phyloP scores from a whole-genome alignment of 1,140 invertebrate genomes.

The Akabosia matsudoensis region DNA sequence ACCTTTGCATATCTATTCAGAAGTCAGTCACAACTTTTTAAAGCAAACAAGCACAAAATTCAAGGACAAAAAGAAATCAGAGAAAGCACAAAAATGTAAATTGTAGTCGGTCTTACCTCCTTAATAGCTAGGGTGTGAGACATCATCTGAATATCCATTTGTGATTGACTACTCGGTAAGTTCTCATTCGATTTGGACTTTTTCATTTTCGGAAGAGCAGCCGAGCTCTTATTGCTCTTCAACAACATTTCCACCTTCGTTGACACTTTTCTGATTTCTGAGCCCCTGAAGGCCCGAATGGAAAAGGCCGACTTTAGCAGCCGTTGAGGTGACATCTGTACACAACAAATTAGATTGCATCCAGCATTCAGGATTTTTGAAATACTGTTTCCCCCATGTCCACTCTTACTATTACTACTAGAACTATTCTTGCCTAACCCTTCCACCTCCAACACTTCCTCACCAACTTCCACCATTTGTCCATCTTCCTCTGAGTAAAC shows the following conservation, averaged over 20 bases:
- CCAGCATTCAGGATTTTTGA: slow-evolving; percentile 17
- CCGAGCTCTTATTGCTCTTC: slow-evolving; percentile 61
- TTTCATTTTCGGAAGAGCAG: slow-evolving; percentile 56
- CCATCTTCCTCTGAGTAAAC: not conserved
- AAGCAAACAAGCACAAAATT: no score
- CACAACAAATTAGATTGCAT: slow-evolving; percentile 22
- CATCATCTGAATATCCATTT: slow-evolving; percentile 89
- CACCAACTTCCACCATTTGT: slow-evolving; percentile 19
- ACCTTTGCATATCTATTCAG: no score
- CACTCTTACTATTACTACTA: not conserved
- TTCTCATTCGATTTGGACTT: slow-evolving; percentile 80
- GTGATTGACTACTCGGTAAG: slow-evolving; percentile 82
- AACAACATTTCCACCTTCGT: slow-evolving; percentile 87
- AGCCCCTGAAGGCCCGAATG: slow-evolving; percentile 82
- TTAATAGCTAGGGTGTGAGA: slow-evolving; percentile 84
- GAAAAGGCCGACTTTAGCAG: slow-evolving; percentile 83
- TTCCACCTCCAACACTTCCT: slow-evolving; percentile 1
- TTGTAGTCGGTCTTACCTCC: slow-evolving; percentile 65
- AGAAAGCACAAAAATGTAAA: no score
- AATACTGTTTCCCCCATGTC: not conserved
- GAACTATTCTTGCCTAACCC: slow-evolving; percentile 8
- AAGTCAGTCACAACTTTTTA: no score
- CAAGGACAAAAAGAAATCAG: no score
- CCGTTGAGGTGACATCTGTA: slow-evolving; percentile 72
- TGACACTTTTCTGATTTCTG: slow-evolving; percentile 86